These are phyloP conservation scores for Chiridota heheva DNA, from an alignment of 35 echinoderm and acorn worm species.

Conservation along the genomic window DNA sequence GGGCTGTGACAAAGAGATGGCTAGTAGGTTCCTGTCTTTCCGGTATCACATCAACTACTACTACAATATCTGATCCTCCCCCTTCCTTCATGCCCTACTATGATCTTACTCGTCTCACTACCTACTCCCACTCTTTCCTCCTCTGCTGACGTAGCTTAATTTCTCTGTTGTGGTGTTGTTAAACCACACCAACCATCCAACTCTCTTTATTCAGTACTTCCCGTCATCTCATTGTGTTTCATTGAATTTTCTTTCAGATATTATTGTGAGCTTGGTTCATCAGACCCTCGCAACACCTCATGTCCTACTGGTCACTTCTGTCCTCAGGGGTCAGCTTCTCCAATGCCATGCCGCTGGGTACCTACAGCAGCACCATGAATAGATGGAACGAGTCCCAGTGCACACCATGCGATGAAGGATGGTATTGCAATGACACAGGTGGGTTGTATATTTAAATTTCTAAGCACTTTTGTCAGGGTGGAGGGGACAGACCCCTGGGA, in stretches of 20 bases:
- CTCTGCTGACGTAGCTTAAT: too few species aligned
- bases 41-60: too few species aligned
- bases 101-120: too few species aligned
- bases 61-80: too few species aligned
- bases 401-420: conserved; percentile 75
- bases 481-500: too few species aligned
- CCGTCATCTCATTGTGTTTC: not conserved
- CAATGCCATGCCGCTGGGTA: conserved; percentile 80
- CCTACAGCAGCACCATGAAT: conserved; percentile 73
- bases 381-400: conserved; percentile 85
- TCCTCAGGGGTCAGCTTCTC: conserved; percentile 57
- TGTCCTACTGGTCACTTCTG: conserved; percentile 91
- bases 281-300: conserved; percentile 74
- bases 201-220: not conserved
- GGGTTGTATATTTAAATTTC: not conserved
- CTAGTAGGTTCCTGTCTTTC: too few species aligned
- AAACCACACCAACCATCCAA: not conserved
- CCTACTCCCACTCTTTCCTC: too few species aligned
- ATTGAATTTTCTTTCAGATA: conserved; percentile 39
- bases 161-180: too few species aligned
- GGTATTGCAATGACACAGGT: conserved; percentile 98
- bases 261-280: conserved; percentile 88
- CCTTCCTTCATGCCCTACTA: too few species aligned
- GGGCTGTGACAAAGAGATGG: too few species aligned
- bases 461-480: not conserved